These are phyloP conservation scores for Cryptoprocta ferox DNA, from an alignment of 2,797 vertebrate genomes.

Conservation along the genomic window DNA sequence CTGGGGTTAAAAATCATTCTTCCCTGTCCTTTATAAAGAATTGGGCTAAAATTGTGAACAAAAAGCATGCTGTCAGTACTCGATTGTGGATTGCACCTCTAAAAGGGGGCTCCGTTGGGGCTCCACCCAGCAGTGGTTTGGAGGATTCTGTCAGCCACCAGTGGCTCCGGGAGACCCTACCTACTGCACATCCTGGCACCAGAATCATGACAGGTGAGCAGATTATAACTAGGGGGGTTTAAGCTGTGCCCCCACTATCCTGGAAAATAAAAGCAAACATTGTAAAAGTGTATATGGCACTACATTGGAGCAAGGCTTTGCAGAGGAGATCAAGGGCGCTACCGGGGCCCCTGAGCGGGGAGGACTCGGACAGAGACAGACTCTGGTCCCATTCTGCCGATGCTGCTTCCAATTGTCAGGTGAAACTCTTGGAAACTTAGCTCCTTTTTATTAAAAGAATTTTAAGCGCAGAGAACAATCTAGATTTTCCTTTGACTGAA, in stretches of 20 bases:
- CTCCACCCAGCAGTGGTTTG: no score
- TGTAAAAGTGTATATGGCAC: not conserved
- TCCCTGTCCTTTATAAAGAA: not conserved
- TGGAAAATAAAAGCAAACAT: not conserved
- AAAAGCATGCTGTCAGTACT: not conserved
- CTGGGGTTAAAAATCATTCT: not conserved
- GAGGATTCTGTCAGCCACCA: no score
- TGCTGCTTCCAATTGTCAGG: not conserved
- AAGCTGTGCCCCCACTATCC: not conserved
- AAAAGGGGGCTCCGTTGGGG: not conserved
- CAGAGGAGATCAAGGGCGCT: not conserved
- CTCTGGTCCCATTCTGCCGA: not conserved
- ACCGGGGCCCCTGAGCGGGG: rapidly evolving
- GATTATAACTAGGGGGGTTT: not conserved
- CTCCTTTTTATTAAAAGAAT: not conserved
- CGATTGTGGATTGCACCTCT: not conserved
- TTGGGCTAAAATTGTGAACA: not conserved
- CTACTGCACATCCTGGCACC: rapidly evolving
- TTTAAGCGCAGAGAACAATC: not conserved
- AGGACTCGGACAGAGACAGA: not conserved
- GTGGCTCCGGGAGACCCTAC: not conserved
- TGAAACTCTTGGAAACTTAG: not conserved
- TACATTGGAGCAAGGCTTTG: not conserved
- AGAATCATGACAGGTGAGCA: not conserved
- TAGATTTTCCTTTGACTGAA: not conserved